Base-by-base conservation (phyloP, 2,113 vertebrate species). In the Chionis minor region DNA sequence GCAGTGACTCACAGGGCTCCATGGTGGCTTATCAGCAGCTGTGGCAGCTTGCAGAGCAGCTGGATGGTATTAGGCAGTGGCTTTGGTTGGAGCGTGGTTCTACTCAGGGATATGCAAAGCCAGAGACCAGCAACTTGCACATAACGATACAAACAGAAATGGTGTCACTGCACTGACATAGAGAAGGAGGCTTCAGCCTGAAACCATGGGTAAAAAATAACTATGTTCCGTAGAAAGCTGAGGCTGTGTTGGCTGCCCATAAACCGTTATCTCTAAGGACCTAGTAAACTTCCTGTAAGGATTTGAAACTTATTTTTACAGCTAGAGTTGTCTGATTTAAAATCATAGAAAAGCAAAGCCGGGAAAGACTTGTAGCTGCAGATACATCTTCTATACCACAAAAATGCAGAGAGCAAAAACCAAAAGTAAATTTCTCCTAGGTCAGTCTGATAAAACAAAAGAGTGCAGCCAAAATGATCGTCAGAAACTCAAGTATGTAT, bases 271-370 rank as follows among this genome's bases (percentile, higher is more conserved):
- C 63, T 74, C 69, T n/a, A 63, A 84, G 69, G 71, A 81, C 35
- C n/a, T 59, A 44, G 21, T 67, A 75, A 81, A 87, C 23, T 61
- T 94, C 65, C 40, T 75, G 0, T 40, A 67, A 35, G 26, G 52
- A 75, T 92, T 32, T 79, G 35, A 78, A 96, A 87, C 33, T 66
- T 90, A 17, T 52, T 92, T 95, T 96, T 85, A 61, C 65, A 56
- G 56, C 42, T 67, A 55, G 35, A 24, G 33, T 23, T 49, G 33
- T 35, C 83, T 75, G 73, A 72, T 71, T 91, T 67, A 44, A 94
- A 87, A 91, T 67, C 38, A 84, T 38, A 38, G 38, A 38, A 59
- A 78, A 30, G 12, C 35, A 79, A 88, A 85, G 33, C 70, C 87
- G 16, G 20, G n/a, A 13, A 89, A 79, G 66, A 75, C 79, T 81